Base-by-base conservation (phyloP, 2,888 invertebrate genomes). In the Poecilobothrus nobilitatus region DNA sequence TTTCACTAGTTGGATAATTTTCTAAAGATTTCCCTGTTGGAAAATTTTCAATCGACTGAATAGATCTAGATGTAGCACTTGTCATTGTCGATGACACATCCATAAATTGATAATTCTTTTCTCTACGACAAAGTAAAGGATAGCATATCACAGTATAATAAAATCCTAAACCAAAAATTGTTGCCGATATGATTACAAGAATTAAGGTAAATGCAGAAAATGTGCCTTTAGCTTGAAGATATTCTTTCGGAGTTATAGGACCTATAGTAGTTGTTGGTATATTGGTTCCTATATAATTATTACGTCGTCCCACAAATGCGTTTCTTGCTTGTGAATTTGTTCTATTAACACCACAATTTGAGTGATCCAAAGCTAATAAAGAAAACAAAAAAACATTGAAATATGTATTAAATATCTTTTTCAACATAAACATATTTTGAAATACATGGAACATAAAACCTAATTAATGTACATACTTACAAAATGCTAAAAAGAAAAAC, bases 101-200 rank as follows among this genome's bases (percentile, higher is more conserved):
- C 81, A 82, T 80, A 67, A 81, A 80, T 53, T 78, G 77, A 71
- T 81, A 81, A 68, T 79, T 81, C 64, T 79, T 78, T 67, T 81
- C 81, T 34, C 78, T 76, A 66, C 77, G 76, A 68, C 88, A 89
- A 66, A 89, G 76, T 66, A 86, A 83, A 37, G 89, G 89, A 77
- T 89, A 89, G 74, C 89, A 88, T 73, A 89, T 84, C 41, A 87
- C 84, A 71, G 86, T 84, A 74, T 89, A 89, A 75, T 90, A 89
- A 63, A 86, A 82, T 0, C 84, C 84, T 44, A 81, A 73, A 21
- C 77, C 77, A 21, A 76, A 66, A 20, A 80, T 72, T 67, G 81
- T 80, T 9, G 78, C 76, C 5, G 74, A 74, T 61, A 81, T 79
- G 67, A 80, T 79, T 7, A 80, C 76, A 12, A 77, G 84, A 81